phyloP scores from a whole-genome alignment of 2,888 invertebrate genomes.

The Coecobrya sp. region DNA sequence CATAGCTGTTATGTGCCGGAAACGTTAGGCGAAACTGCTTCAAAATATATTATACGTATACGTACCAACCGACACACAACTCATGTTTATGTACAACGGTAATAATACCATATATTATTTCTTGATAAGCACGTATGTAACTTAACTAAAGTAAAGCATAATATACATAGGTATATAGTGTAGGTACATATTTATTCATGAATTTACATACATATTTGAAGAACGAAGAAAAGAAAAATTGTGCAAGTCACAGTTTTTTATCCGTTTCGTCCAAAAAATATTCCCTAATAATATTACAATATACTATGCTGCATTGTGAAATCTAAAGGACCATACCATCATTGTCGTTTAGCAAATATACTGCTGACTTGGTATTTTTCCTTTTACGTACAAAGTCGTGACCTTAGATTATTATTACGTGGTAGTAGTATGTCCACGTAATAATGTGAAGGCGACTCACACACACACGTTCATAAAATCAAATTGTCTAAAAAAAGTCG shows the following conservation, averaged over 20 bases:
- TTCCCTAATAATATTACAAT: background rate
- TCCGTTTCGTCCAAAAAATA: background rate
- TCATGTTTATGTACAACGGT: background rate
- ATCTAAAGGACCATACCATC: background rate
- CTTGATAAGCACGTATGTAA: background rate
- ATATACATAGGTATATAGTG: background rate
- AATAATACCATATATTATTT: background rate
- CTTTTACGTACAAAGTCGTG: constrained; percentile 30
- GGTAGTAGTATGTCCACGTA: background rate
- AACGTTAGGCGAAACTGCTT: constrained; percentile 33
- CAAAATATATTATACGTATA: too few species aligned
- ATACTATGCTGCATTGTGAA: background rate
- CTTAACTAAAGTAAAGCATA: background rate
- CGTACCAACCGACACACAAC: background rate
- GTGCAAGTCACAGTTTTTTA: constrained; percentile 24
- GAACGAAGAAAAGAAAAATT: constrained; percentile 18
- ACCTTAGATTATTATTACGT: constrained; percentile 34
- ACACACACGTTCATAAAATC: background rate
- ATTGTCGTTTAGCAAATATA: background rate
- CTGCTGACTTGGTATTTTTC: background rate
- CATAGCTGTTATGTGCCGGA: constrained; percentile 12
- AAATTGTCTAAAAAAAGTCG: background rate
- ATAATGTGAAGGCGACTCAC: background rate
- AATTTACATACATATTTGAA: background rate
- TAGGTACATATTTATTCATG: background rate